These are phyloP conservation scores for Bujurquina vittata DNA, from an alignment of 2,113 vertebrate genomes.

Conservation along the genomic window DNA sequence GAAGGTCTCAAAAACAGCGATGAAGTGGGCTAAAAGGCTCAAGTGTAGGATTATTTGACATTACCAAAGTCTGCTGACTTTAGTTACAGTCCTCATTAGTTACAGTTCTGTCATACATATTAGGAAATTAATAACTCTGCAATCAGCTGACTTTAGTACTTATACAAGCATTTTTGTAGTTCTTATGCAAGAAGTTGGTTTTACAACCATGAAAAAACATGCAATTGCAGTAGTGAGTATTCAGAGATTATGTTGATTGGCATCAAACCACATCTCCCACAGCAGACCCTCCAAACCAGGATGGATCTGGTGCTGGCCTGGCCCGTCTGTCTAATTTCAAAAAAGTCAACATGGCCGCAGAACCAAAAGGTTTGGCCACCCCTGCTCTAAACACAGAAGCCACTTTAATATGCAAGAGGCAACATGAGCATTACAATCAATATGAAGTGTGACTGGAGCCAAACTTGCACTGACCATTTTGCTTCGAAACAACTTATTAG, in stretches of 20 bases:
- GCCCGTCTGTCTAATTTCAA: too few relatives aligned
- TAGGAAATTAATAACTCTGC: neutral
- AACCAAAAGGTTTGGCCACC: too few relatives aligned
- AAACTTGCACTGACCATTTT: neutral
- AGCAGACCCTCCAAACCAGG: neutral
- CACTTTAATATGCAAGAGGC: neutral
- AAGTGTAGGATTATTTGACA: neutral
- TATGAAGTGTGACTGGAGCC: too few relatives aligned
- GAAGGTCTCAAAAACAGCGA: neutral
- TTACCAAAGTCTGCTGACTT: neutral
- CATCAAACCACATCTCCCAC: neutral
- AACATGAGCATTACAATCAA: neutral
- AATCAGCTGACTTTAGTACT: neutral
- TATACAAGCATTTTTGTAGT: neutral
- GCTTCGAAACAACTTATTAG: neutral
- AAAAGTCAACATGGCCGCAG: too few relatives aligned
- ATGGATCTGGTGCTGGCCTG: too few relatives aligned
- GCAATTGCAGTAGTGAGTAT: neutral
- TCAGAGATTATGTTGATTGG: neutral
- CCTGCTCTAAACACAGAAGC: too few relatives aligned
- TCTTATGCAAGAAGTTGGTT: neutral
- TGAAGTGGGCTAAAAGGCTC: neutral
- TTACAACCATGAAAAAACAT: neutral
- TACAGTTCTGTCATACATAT: neutral
- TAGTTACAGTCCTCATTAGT: neutral